Percentiles rank a stretch among this genome's conserved stretches.
Evolutionary conservation across 2,113 vertebrate genomes (phyloP).

Genomic region (Elephas maximus): DNA sequence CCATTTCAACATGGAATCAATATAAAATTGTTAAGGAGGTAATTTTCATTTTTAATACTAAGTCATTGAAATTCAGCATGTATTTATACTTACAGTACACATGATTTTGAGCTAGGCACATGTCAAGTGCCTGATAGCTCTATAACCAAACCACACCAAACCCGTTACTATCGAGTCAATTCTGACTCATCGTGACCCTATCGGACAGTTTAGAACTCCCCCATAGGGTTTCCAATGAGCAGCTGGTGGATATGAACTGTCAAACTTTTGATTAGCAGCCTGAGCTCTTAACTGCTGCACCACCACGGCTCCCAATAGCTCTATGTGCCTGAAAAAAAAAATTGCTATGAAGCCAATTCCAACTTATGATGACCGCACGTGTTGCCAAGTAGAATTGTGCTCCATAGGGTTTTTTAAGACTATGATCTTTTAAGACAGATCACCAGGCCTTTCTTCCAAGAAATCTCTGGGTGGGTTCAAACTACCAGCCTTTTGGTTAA

Average conservation of each 20-base stretch:
- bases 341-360: no score
- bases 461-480: no score
- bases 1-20: conserved; percentile 39
- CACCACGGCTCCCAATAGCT: no score
- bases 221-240: no score
- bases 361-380: no score
- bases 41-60: background rate
- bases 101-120: background rate
- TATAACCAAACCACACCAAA: no score
- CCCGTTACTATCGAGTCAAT: background rate
- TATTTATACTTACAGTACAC: background rate
- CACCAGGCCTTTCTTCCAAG: background rate
- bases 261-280: no score
- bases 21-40: background rate
- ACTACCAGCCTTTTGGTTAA: background rate
- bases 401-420: background rate
- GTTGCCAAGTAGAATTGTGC: background rate
- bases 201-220: no score
- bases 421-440: background rate
- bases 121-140: background rate
- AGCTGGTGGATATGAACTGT: no score
- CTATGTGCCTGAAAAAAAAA: no score
- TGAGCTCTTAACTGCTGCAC: no score
- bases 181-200: background rate
- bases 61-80: background rate